These are phyloP conservation scores for Apeltes quadracus DNA, from an alignment of 2,113 vertebrate genomes.

Conservation along the genomic window DNA sequence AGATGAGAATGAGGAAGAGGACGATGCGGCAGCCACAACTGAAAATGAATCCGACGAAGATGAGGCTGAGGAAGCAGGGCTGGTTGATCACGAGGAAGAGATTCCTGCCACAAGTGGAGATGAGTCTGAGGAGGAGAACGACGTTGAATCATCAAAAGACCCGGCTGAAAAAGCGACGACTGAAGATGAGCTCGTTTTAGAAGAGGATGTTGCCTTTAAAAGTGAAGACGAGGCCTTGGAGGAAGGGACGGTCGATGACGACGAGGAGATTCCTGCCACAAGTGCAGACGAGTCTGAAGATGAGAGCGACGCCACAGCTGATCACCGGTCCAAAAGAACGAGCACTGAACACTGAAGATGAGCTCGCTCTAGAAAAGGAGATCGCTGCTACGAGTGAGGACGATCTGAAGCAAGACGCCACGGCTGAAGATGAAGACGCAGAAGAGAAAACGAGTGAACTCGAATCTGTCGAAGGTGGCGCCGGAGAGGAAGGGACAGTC, in stretches of 20 bases:
- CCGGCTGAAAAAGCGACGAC: slow-evolving; percentile 11
- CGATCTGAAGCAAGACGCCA: not conserved
- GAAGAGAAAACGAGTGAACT: slow-evolving; percentile 1
- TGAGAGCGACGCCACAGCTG: slow-evolving; percentile 11
- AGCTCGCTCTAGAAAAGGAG: not conserved
- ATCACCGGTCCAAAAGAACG: slow-evolving; percentile 11
- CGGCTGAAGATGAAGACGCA: not conserved
- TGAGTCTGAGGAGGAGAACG: slow-evolving; percentile 9
- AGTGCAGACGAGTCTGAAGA: slow-evolving; percentile 1
- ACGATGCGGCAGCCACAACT: not conserved
- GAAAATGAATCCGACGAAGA: slow-evolving; percentile 26
- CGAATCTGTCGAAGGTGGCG: not conserved
- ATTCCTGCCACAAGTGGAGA: slow-evolving; percentile 12
- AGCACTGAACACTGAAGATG: slow-evolving; percentile 27
- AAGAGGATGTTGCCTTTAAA: not conserved
- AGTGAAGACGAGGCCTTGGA: not conserved
- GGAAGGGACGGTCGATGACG: slow-evolving; percentile 7
- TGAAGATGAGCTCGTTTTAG: slow-evolving; percentile 23
- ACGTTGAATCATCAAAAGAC: slow-evolving; percentile 12
- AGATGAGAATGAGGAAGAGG: not conserved
- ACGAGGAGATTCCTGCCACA: slow-evolving; percentile 13
- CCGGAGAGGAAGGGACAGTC: not conserved
- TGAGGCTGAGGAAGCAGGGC: not conserved
- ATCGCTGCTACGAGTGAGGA: not conserved
- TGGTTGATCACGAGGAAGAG: slow-evolving; percentile 15